Percentiles rank a stretch among this genome's conserved stretches.
phyloP scores from a whole-genome alignment of 2,888 invertebrate species.

The Zaprionus lineosus region DNA sequence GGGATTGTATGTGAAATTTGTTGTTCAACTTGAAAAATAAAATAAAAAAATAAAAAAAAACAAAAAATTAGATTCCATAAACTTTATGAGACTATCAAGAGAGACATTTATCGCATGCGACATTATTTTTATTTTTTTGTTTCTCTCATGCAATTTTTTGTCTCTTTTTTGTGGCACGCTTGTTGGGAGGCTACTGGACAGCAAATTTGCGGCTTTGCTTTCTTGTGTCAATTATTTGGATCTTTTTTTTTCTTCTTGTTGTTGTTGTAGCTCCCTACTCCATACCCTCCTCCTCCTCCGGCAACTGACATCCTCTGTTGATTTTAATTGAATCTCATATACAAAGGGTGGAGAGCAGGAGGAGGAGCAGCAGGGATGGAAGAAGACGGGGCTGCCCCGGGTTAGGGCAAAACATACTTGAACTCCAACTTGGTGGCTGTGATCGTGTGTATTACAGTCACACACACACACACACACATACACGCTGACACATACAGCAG shows the following conservation, averaged over 20 bases:
- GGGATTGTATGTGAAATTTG: conserved; percentile 9
- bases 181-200: conserved; percentile 30
- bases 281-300: not conserved
- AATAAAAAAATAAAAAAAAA: no score
- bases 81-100: conserved; percentile 65
- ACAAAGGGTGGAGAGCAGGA: conserved; percentile 57
- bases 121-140: conserved; percentile 46
- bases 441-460: conserved; percentile 42
- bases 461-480: no score
- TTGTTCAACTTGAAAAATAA: no score
- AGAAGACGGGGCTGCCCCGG: no score
- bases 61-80: conserved; percentile 4
- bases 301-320: no score
- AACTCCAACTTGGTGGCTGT: conserved; percentile 30
- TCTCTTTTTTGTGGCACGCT: not conserved
- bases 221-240: conserved; percentile 82
- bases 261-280: conserved; percentile 8
- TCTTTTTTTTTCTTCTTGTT: conserved; percentile 37
- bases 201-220: conserved; percentile 82
- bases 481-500: no score
- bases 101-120: conserved; percentile 70
- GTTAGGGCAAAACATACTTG: conserved; percentile 51
- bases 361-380: conserved; percentile 36
- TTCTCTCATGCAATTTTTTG: conserved; percentile 3
- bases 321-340: conserved; percentile 79